Base-by-base conservation (phyloP, 2,797 vertebrate genomes). In the Champsocephalus esox region DNA sequence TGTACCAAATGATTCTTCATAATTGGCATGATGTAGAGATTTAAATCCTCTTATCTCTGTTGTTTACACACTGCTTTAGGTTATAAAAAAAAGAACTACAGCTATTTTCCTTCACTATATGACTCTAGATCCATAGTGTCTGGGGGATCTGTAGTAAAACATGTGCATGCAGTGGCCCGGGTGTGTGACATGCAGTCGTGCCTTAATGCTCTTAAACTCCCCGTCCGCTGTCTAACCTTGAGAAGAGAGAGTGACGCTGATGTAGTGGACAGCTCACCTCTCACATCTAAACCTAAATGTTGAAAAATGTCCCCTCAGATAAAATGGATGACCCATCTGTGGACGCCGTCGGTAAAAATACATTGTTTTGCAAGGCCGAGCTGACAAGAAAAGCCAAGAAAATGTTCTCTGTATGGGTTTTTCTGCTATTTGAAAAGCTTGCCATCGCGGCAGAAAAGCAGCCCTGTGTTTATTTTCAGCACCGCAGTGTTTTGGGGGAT, bases 301-400 rank as follows among this genome's bases (percentile, higher is more conserved):
- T 92, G 91, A 93, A 93, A 93, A 93, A 93, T 91, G 89, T 92
- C 89, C 91, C 84, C 80, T 88, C 88, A 78, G 78, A 92, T 83
- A 81, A 92, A 93, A 93, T 91, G 73, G 82, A 91, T 91, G 88
- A 80, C 85, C 87, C 62, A 12, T 62, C 87, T 61, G 71, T 59
- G 56, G 64, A 81, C 79, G 54, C 74, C 54, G 58, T 82, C 58
- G 64, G 66, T 87, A 87, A 86, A 88, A 86, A 91, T 89, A 78
- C 79, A 85, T 84, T 90, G 86, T 91, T 92, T 92, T 90, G 87
- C 77, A 68, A 86, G 85, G 75, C 79, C 88, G 86, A 86, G 69
- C 87, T 71, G 85, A 91, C 88, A 79, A 74, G 73, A 77, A 63
- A 28, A 78, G 72, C 76, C 61, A 83, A 89, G 75, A 84, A 86